Evolutionary conservation across 2,888 invertebrate genomes (phyloP).

Genomic region (Apantesis nais): DNA sequence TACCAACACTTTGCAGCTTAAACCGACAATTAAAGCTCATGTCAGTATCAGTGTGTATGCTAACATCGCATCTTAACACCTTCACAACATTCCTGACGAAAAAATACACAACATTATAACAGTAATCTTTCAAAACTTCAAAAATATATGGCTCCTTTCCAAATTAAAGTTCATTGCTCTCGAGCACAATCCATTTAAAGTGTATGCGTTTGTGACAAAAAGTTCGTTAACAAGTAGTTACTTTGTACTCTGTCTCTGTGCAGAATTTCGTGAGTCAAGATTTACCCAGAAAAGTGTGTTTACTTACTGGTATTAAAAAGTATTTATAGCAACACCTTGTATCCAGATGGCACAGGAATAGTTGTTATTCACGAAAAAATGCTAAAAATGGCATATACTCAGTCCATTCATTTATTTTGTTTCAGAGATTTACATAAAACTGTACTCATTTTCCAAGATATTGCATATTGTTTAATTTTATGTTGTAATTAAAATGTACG

Average conservation of each 20-base stretch:
- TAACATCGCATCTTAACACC: conserved; percentile 49
- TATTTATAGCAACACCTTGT: conserved; percentile 27
- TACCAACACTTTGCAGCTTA: conserved; percentile 18
- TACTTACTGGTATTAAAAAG: background rate
- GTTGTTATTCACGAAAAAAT: conserved; percentile 45
- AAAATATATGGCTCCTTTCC: conserved; percentile 47
- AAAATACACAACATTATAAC: conserved; percentile 39
- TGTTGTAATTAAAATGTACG: background rate
- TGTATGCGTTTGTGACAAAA: conserved; percentile 43
- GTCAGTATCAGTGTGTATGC: conserved; percentile 30
- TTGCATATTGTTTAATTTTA: background rate
- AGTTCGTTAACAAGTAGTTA: conserved; percentile 49
- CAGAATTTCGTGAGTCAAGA: conserved; percentile 59
- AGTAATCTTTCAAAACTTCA: conserved; percentile 48
- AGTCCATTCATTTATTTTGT: background rate
- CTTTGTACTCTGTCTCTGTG: conserved; percentile 7
- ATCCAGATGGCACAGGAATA: conserved; percentile 62
- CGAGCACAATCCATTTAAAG: conserved; percentile 45
- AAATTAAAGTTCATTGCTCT: conserved; percentile 60
- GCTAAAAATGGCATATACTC: background rate
- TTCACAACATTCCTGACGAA: conserved; percentile 42
- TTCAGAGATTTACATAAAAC: background rate
- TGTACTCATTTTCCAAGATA: background rate
- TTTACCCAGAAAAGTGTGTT: conserved; percentile 35
- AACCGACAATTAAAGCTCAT: conserved; percentile 31